phyloP scores from a whole-genome alignment of 1,140 invertebrate species.

The Solen grandis region DNA sequence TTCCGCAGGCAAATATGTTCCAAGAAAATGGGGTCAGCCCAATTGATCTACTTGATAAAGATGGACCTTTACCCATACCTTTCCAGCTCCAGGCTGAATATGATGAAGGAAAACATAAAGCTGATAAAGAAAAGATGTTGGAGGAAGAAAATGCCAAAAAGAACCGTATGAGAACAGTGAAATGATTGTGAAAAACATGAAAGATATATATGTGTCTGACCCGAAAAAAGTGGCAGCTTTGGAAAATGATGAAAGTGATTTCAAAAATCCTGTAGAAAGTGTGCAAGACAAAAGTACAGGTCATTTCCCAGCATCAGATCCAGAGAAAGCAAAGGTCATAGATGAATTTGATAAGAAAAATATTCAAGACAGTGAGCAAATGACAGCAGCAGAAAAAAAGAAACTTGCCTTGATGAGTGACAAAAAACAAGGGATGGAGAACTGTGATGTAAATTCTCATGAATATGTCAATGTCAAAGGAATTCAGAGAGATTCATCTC shows the following conservation, averaged over 20 bases:
- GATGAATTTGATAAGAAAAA: neutral
- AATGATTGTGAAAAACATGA: neutral
- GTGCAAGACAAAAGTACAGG: neutral
- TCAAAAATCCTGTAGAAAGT: too few relatives aligned
- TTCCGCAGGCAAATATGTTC: neutral
- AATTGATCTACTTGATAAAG: conserved; percentile 45
- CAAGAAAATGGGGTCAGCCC: conserved; percentile 7
- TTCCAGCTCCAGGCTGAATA: conserved; percentile 53
- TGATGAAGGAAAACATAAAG: neutral
- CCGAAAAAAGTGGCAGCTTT: too few relatives aligned
- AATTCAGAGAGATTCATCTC: neutral
- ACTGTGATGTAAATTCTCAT: neutral
- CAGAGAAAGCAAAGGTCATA: neutral
- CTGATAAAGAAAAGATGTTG: neutral
- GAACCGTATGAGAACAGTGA: neutral
- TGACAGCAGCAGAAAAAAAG: neutral
- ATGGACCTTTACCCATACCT: conserved; percentile 33
- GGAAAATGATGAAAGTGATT: too few relatives aligned
- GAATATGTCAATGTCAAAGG: neutral
- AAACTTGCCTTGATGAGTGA: neutral
- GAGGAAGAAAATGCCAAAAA: neutral
- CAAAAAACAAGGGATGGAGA: neutral
- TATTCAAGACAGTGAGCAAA: neutral
- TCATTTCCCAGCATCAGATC: neutral
- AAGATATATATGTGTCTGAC: neutral